These are phyloP conservation scores for Carposina sasakii DNA, from an alignment of 1,140 invertebrate genomes.

Conservation along the genomic window DNA sequence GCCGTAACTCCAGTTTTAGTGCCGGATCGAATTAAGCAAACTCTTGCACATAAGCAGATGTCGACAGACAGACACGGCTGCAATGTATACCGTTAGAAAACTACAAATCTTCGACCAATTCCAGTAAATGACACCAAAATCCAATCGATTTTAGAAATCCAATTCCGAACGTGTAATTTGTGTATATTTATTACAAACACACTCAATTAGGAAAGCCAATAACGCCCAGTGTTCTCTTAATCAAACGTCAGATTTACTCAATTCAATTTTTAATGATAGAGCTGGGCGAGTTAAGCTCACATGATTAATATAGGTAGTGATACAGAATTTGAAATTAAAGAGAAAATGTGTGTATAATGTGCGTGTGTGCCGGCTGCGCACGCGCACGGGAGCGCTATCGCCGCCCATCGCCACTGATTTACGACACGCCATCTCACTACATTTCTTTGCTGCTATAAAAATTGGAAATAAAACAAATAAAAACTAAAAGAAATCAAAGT, in stretches of 20 bases:
- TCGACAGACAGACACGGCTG: slow-evolving; percentile 14
- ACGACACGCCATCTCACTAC: slow-evolving; percentile 40
- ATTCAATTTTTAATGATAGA: slow-evolving; percentile 62
- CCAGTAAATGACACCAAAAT: neutral
- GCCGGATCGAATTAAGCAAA: slow-evolving; percentile 27
- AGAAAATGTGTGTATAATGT: slow-evolving; percentile 21
- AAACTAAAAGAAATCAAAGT: too few relatives aligned
- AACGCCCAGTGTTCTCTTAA: slow-evolving; percentile 53
- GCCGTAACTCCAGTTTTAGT: slow-evolving; percentile 14
- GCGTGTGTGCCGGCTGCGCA: slow-evolving; percentile 19
- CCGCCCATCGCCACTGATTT: slow-evolving; percentile 58
- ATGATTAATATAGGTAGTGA: slow-evolving; percentile 50
- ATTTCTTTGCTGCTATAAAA: slow-evolving; percentile 40
- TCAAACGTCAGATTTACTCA: slow-evolving; percentile 66
- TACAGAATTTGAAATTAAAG: slow-evolving; percentile 46
- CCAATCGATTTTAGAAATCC: slow-evolving; percentile 9
- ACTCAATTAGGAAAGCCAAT: slow-evolving; percentile 54
- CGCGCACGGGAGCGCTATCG: slow-evolving; percentile 47
- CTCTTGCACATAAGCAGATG: slow-evolving; percentile 19
- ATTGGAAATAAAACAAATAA: slow-evolving; percentile 14
- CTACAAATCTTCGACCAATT: slow-evolving; percentile 2
- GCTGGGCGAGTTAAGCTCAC: slow-evolving; percentile 47
- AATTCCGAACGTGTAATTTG: slow-evolving; percentile 36
- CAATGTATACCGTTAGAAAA: slow-evolving; percentile 7
- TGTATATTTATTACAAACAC: slow-evolving; percentile 48